Conservation (phyloP, 2,797 vertebrate genomes). For the Anas flavirostris region DNA sequence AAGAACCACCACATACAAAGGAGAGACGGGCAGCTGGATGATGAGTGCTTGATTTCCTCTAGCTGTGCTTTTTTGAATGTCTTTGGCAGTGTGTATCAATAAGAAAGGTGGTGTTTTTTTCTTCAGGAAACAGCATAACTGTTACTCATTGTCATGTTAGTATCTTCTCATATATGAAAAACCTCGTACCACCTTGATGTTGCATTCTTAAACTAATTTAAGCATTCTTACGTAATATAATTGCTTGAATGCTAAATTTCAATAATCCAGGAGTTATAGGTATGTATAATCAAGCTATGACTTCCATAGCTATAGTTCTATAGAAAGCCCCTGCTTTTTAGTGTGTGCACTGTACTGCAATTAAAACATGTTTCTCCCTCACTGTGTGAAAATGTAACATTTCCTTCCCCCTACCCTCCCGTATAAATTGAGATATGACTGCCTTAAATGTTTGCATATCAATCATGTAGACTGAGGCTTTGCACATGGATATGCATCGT, state of each 20-base stretch:
- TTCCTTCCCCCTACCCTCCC: background rate
- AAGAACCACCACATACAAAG: background rate
- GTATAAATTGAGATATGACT: background rate
- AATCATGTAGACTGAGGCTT: background rate
- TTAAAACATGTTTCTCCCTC: background rate
- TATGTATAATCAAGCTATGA: background rate
- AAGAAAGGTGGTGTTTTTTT: background rate
- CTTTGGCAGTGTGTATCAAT: background rate
- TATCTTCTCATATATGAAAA: background rate
- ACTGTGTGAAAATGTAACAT: background rate
- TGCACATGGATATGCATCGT: background rate
- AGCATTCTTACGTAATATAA: background rate
- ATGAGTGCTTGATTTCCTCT: background rate
- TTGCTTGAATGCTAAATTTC: background rate
- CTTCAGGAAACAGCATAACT: background rate
- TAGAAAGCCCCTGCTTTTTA: background rate
- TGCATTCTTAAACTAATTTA: background rate
- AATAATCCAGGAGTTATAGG: background rate
- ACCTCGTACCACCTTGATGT: background rate
- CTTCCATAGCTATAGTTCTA: background rate
- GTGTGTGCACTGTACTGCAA: background rate
- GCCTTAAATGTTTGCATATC: background rate
- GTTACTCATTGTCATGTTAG: background rate
- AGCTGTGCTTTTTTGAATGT: background rate
- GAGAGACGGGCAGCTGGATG: background rate